phyloP scores from a whole-genome alignment of 2,888 invertebrate species.

The Hypomecis punctinalis region DNA sequence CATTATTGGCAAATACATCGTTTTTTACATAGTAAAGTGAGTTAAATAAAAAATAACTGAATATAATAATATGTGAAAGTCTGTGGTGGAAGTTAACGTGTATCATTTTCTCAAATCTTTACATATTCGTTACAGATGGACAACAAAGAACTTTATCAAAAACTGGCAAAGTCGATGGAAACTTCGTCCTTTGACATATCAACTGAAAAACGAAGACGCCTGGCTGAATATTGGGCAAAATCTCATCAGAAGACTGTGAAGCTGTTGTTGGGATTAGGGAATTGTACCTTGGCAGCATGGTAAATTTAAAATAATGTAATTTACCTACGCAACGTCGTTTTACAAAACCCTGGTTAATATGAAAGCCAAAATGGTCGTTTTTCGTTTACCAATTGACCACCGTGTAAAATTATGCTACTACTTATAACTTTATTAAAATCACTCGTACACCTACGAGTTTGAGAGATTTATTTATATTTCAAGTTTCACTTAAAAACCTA shows the following conservation, averaged over 20 bases:
- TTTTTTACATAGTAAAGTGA: too few species aligned
- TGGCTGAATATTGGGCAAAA: constrained; percentile 61
- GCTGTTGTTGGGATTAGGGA: constrained; percentile 57
- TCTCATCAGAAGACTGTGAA: constrained; percentile 59
- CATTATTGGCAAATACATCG: too few species aligned
- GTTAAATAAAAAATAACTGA: too few species aligned
- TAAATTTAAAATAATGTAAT: constrained; percentile 40
- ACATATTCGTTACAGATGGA: constrained; percentile 22
- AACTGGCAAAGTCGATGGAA: constrained; percentile 64
- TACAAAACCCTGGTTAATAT: too few species aligned
- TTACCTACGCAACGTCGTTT: too few species aligned
- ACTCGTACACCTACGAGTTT: too few species aligned
- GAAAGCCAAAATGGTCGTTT: background rate
- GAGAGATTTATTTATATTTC: too few species aligned
- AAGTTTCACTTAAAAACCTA: too few species aligned
- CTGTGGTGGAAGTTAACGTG: too few species aligned
- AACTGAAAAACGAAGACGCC: constrained; percentile 53
- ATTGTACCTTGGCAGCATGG: constrained; percentile 64
- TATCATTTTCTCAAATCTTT: background rate
- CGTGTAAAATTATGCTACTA: too few species aligned
- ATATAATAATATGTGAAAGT: too few species aligned
- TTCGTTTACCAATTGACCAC: background rate
- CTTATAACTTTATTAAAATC: too few species aligned
- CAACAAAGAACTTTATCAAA: constrained; percentile 60
- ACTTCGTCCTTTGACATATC: constrained; percentile 64